phyloP scores from a whole-genome alignment of 1,140 invertebrate species.

The Neodiprion pinetum region DNA sequence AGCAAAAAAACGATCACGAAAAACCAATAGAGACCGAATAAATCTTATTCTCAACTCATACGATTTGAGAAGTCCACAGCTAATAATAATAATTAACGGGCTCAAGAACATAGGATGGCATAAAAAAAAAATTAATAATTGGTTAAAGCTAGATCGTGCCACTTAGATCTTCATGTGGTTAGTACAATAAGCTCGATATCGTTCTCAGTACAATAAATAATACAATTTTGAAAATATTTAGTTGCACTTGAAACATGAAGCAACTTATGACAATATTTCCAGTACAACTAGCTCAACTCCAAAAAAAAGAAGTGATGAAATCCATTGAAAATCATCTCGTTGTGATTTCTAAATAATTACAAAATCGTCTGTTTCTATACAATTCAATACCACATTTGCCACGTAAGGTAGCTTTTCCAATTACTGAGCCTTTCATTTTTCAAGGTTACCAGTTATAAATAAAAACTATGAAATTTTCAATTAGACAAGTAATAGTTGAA shows the following conservation, averaged over 20 bases:
- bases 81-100: not conserved
- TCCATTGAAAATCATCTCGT: too few species aligned
- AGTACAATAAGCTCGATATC: not conserved
- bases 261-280: slow-evolving; percentile 2
- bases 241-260: not conserved
- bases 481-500: too few species aligned
- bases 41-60: not conserved
- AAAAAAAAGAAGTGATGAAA: not conserved
- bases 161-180: slow-evolving; percentile 3
- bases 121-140: not conserved
- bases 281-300: not conserved
- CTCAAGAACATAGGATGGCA: slow-evolving; percentile 2
- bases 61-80: not conserved
- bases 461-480: too few species aligned
- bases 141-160: slow-evolving; percentile 1
- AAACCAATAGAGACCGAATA: not conserved
- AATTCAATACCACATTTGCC: too few species aligned
- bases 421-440: too few species aligned
- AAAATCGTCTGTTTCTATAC: too few species aligned
- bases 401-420: too few species aligned
- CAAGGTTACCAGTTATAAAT: too few species aligned
- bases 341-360: too few species aligned
- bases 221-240: not conserved
- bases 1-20: not conserved
- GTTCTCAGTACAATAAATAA: not conserved